Percentiles rank a stretch among this genome's conserved stretches.
phyloP scores from a whole-genome alignment of 2,113 vertebrate species.

The Chunga burmeisteri region DNA sequence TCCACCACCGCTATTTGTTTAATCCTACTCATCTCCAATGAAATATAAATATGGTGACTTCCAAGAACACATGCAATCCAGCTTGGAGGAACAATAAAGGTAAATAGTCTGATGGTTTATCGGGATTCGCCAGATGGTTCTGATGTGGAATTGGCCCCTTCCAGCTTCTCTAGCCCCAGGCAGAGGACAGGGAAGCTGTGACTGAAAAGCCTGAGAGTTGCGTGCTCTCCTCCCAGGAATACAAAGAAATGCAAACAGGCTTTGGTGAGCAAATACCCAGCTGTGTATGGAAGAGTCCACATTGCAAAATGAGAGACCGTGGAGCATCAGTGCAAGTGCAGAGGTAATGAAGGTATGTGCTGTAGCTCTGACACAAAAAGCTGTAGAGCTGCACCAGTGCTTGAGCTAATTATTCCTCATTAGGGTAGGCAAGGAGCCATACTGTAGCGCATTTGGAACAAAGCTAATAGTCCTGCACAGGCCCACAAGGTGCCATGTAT shows the following conservation, averaged over 20 bases:
- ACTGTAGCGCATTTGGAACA: rapidly evolving
- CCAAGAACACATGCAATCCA: not conserved
- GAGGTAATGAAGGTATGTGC: not conserved
- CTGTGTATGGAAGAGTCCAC: not conserved
- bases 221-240: not conserved
- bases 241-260: not conserved
- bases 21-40: not conserved
- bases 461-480: not conserved
- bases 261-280: not conserved
- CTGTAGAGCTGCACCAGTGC: not conserved
- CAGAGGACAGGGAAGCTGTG: not conserved
- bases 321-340: not conserved
- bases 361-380: not conserved
- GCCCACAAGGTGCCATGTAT: not conserved
- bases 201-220: not conserved
- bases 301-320: rapidly evolving
- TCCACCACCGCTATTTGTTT: not conserved
- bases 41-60: not conserved
- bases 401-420: slow-evolving; percentile 21
- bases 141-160: slow-evolving; percentile 25
- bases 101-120: not conserved
- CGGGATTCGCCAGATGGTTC: not conserved
- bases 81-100: slow-evolving; percentile 7
- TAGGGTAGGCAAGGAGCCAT: not conserved
- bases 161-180: not conserved